Conservation (phyloP, 2,113 vertebrate genomes). For the Alethe diademata region DNA sequence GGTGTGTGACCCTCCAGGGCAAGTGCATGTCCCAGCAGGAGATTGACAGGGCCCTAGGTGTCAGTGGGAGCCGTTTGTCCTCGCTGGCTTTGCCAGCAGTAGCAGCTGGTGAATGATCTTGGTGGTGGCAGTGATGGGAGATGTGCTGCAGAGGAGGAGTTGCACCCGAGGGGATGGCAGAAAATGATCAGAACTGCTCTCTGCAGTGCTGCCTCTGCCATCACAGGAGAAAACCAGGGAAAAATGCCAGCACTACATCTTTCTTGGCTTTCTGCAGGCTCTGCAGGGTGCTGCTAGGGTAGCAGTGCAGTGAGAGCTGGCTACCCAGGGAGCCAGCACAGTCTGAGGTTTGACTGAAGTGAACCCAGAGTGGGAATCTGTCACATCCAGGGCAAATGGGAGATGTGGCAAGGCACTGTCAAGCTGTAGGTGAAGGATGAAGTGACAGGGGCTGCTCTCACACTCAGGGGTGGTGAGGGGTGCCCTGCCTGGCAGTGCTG, state of each 20-base stretch:
- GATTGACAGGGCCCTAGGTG: rapidly evolving
- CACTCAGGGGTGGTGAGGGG: background rate
- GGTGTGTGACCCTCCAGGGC: background rate
- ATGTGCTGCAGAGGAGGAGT: background rate
- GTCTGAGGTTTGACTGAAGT: background rate
- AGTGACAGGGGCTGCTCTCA: background rate
- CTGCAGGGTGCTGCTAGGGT: background rate
- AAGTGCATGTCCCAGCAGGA: background rate
- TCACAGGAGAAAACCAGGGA: background rate
- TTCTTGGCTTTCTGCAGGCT: background rate
- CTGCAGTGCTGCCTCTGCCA: background rate
- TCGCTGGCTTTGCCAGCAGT: background rate
- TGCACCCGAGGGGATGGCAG: background rate
- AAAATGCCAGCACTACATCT: background rate
- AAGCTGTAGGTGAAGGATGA: background rate
- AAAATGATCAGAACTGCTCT: background rate
- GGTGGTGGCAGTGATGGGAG: background rate
- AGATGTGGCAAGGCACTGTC: background rate
- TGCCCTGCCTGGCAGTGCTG: background rate
- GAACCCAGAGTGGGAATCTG: background rate
- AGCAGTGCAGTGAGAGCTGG: background rate
- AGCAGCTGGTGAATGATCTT: background rate
- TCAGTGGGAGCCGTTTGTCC: background rate
- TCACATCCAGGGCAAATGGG: background rate
- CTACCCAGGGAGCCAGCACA: background rate